Base-by-base conservation (phyloP, 2,113 vertebrate species). In the Calidris pugnax region DNA sequence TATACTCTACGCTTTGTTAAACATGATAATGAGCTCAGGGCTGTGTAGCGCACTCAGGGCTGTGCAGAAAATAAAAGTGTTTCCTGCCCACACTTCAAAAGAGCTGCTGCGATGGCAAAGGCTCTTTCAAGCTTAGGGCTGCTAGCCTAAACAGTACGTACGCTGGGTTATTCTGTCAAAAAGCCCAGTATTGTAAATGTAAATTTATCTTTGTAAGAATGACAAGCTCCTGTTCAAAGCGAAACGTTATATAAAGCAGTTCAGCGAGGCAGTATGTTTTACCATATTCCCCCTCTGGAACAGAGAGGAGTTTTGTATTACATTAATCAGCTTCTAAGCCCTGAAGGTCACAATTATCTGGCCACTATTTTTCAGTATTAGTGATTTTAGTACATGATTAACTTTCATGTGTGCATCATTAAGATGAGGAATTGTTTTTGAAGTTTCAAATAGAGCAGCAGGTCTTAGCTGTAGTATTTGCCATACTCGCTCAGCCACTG, bases 281-380 rank as follows among this genome's bases (percentile, higher is more conserved):
- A 86, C 95, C 30, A 48, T 47, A 50, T 90, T 78, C 56, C 85
- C 73, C 68, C 48, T 83, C 60, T 76, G 41, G 35, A 94, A 90
- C 72, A 90, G 91, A 90, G 74, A 59, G 85, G 69, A 91, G 92
- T 94, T 90, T 89, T 97, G 37, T 69, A 57, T 97, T 97, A 87
- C 94, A 83, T 90, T 95, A 95, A 92, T 91, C 64, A 84, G 68
- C 57, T 68, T 82, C 91, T 94, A 86, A 94, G 73, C 89, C 86
- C 96, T 94, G 94, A 94, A 96, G 96, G 96, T 97, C 95, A 92
- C 91, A 94, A 95, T 97, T 96, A 94, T 95, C 94, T 85, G 95
- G 72, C 93, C 97, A 91, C 95, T 95, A 89, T 86, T 93, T 96
- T 96, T 93, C 92, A 93, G 85, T 90, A 93, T 95, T 97, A 95